Evolutionary conservation across 2,888 invertebrate species (phyloP).

Genomic region (Tiphia femorata): DNA sequence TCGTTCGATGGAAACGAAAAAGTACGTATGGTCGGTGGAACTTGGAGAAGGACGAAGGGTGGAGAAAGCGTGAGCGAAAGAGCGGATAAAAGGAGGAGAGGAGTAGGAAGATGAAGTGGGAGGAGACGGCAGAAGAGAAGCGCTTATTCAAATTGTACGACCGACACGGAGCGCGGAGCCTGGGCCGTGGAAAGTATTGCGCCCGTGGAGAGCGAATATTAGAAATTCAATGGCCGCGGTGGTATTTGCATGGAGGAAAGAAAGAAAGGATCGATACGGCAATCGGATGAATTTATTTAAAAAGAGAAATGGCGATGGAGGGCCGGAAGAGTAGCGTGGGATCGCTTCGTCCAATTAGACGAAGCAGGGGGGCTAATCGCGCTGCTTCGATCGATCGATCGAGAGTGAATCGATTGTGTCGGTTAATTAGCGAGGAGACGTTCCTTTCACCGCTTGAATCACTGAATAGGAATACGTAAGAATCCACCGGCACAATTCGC

Average conservation of each 20-base stretch:
- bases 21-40: not conserved
- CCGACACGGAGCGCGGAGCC: slow-evolving; percentile 6
- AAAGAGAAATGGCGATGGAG: too few species aligned
- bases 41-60: not conserved
- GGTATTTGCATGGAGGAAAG: slow-evolving; percentile 28
- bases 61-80: slow-evolving; percentile 10
- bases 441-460: too few species aligned
- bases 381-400: too few species aligned
- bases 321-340: too few species aligned
- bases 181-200: slow-evolving; percentile 20
- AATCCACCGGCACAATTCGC: too few species aligned
- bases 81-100: not conserved
- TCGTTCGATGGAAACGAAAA: not conserved
- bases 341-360: too few species aligned
- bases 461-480: too few species aligned
- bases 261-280: slow-evolving; percentile 19
- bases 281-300: slow-evolving; percentile 31
- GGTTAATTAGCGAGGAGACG: too few species aligned
- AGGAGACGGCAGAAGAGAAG: slow-evolving; percentile 22
- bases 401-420: too few species aligned
- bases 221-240: slow-evolving; percentile 34
- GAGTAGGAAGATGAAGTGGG: not conserved
- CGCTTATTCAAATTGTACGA: slow-evolving; percentile 43
- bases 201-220: slow-evolving; percentile 23
- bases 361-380: too few species aligned